These are phyloP conservation scores for Ecliptopera silaceata DNA, from an alignment of 2,888 invertebrate genomes.

Conservation along the genomic window DNA sequence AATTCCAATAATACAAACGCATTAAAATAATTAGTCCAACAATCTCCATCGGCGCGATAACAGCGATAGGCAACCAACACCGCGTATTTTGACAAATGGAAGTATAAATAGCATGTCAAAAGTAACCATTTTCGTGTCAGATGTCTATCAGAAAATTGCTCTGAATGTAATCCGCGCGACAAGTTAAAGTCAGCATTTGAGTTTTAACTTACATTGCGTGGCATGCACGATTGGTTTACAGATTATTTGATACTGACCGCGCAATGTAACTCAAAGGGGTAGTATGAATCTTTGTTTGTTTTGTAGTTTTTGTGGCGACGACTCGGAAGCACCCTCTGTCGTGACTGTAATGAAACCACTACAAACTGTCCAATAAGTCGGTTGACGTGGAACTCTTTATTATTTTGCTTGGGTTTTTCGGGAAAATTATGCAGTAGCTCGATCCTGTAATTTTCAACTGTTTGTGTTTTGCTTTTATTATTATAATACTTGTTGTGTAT, in stretches of 20 bases:
- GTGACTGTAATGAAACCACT: constrained; percentile 59
- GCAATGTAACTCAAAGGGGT: too few species aligned
- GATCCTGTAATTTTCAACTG: background rate
- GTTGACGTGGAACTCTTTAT: constrained; percentile 22
- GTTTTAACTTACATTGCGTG: too few species aligned
- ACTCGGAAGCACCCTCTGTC: constrained; percentile 58
- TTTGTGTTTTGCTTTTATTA: too few species aligned
- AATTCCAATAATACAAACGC: background rate
- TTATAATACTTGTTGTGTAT: too few species aligned
- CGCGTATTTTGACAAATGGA: constrained; percentile 69
- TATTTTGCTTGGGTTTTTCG: constrained; percentile 17
- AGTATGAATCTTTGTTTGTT: too few species aligned
- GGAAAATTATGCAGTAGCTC: constrained; percentile 11
- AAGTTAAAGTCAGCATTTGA: too few species aligned
- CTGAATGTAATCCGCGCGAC: too few species aligned
- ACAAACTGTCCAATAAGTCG: constrained; percentile 33
- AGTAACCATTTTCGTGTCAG: constrained; percentile 73
- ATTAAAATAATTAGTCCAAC: constrained; percentile 35
- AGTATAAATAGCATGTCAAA: constrained; percentile 77
- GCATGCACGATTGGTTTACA: too few species aligned
- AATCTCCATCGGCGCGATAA: constrained; percentile 29
- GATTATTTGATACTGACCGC: too few species aligned
- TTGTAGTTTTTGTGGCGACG: constrained; percentile 62
- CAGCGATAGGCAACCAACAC: constrained; percentile 32
- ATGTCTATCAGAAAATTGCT: constrained; percentile 79